Conservation (phyloP, 2,797 vertebrate genomes). For the Gallinago solitaria region DNA sequence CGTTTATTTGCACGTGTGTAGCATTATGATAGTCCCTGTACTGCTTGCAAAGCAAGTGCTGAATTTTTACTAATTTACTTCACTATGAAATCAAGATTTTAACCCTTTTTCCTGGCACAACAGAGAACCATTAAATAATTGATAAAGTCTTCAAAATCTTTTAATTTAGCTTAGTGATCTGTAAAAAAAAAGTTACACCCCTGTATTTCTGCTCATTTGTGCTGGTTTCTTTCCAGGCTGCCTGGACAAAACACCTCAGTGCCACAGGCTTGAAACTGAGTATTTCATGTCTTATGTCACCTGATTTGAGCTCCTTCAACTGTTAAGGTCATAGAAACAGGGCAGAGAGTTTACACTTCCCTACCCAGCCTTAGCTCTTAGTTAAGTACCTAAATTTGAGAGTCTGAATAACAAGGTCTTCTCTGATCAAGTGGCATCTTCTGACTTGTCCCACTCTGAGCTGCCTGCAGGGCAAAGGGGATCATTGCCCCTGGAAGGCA, state of each 20-base stretch:
- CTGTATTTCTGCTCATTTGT: neutral
- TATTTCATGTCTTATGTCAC: neutral
- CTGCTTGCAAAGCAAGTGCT: slow-evolving; percentile 4
- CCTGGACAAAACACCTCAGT: neutral
- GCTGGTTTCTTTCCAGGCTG: neutral
- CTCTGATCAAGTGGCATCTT: neutral
- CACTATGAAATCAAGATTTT: neutral
- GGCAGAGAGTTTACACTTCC: neutral
- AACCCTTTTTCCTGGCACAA: neutral
- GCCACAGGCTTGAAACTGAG: neutral
- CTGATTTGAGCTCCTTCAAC: neutral
- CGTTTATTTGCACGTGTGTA: neutral
- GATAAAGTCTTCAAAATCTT: neutral
- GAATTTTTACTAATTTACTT: neutral
- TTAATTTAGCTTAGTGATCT: neutral
- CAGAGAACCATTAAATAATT: neutral
- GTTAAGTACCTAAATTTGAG: neutral
- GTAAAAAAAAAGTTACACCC: neutral
- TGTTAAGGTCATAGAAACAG: neutral
- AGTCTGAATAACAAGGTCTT: neutral
- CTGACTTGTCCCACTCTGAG: neutral
- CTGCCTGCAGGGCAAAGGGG: neutral
- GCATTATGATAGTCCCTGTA: neutral
- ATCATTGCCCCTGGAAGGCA: neutral
- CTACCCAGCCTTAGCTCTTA: neutral